A percentile compares a stretch with the other conserved stretches of the same genome.
Evolutionary conservation across 2,888 invertebrate genomes (phyloP).

Genomic region (Xiphydria camelus): DNA sequence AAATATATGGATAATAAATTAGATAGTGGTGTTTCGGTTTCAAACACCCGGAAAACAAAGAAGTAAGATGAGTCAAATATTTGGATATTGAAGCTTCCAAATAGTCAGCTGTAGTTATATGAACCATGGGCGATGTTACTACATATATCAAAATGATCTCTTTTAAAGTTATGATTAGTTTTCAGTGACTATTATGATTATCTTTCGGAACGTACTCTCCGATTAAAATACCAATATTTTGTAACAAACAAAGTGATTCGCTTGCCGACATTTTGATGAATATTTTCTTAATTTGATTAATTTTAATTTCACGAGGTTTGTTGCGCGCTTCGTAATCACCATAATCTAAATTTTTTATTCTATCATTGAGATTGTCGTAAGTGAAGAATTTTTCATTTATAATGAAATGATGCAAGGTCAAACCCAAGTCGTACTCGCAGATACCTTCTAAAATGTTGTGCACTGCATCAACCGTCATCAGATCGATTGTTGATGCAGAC

Average conservation of each 20-base stretch:
- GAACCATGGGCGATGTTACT: conserved; percentile 10
- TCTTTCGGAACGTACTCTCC: conserved; percentile 11
- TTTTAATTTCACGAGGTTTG: conserved; percentile 5
- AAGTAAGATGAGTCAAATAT: conserved; percentile 12
- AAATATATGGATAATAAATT: conserved; percentile 16
- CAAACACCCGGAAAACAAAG: conserved; percentile 12
- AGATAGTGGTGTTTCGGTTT: conserved; percentile 24
- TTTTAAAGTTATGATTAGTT: conserved; percentile 11
- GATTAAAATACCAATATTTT: conserved; percentile 13
- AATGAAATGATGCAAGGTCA: conserved; percentile 9
- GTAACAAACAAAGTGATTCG: conserved; percentile 12
- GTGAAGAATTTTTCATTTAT: conserved; percentile 4
- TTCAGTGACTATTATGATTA: conserved; percentile 10
- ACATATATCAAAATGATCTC: conserved; percentile 17
- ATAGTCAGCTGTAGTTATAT: conserved; percentile 9
- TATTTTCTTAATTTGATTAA: conserved; percentile 8
- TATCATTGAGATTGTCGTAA: conserved; percentile 5
- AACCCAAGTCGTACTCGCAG: conserved; percentile 10
- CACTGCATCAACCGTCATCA: conserved; percentile 15
- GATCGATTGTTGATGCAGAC: conserved; percentile 1
- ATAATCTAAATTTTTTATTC: conserved; percentile 17
- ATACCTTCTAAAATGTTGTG: conserved; percentile 14
- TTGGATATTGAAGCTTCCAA: conserved; percentile 13
- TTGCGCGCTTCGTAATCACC: conserved; percentile 6
- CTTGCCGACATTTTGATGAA: conserved; percentile 15